Conservation (phyloP, 1,140 invertebrate species). For the Mactra quadrangularis region DNA sequence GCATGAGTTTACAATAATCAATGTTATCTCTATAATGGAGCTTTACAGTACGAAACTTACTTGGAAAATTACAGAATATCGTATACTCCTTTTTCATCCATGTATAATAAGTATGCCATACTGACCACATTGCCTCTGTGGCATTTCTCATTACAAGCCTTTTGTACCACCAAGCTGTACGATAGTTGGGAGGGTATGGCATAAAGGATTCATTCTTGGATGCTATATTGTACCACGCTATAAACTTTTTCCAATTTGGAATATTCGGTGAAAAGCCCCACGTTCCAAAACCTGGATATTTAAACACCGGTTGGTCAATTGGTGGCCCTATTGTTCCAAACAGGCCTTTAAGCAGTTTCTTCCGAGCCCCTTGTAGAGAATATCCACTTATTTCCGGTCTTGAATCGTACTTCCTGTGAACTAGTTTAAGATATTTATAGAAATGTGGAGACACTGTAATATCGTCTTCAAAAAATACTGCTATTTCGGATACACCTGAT, state of each 20-base stretch:
- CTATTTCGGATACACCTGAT: constrained; percentile 61
- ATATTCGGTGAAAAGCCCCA: constrained; percentile 70
- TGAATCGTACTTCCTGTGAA: constrained; percentile 66
- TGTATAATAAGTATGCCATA: constrained; percentile 76
- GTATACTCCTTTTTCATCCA: constrained; percentile 62
- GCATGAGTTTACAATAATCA: too few species aligned
- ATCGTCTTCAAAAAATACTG: constrained; percentile 72
- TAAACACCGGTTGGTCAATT: constrained; percentile 9
- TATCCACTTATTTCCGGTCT: constrained; percentile 60
- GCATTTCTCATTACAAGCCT: constrained; percentile 31
- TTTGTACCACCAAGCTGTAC: constrained; percentile 52
- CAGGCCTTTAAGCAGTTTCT: not conserved
- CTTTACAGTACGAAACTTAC: too few species aligned
- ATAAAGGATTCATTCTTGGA: constrained; percentile 13
- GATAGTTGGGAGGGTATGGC: constrained; percentile 57
- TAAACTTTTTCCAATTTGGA: constrained; percentile 64
- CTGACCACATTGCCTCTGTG: constrained; percentile 71
- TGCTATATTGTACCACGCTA: constrained; percentile 59
- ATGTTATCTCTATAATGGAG: too few species aligned
- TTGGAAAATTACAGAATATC: constrained; percentile 49
- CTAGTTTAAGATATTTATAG: constrained; percentile 65
- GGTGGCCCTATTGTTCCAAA: not conserved
- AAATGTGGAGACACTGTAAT: constrained; percentile 65
- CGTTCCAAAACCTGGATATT: constrained; percentile 62
- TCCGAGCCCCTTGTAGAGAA: constrained; percentile 57